Percentiles rank a stretch among this genome's conserved stretches.
Conservation (phyloP, 2,888 invertebrate genomes). For the Timema cristinae region DNA sequence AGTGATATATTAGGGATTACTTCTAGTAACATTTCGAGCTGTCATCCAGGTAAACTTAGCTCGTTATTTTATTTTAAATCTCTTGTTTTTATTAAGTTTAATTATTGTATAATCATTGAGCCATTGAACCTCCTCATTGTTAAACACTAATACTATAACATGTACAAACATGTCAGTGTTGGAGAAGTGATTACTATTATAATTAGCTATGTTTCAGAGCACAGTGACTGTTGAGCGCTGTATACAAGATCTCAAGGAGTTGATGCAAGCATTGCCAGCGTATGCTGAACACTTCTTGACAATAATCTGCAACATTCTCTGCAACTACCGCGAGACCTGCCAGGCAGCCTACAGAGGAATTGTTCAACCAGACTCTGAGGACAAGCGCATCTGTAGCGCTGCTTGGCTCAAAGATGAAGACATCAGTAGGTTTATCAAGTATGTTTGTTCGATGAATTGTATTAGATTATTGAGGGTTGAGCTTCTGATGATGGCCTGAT, state of each 20-base stretch:
- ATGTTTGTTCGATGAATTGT: slow-evolving; percentile 35
- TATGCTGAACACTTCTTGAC: slow-evolving; percentile 72
- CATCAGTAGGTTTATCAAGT: slow-evolving; percentile 87
- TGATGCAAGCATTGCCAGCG: slow-evolving; percentile 67
- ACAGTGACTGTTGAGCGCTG: slow-evolving; percentile 67
- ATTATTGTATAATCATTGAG: too few species aligned
- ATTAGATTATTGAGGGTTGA: too few species aligned
- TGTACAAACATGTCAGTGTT: too few species aligned
- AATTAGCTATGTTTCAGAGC: slow-evolving; percentile 51
- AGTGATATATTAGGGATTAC: too few species aligned
- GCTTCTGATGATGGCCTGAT: too few species aligned
- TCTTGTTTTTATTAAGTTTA: too few species aligned
- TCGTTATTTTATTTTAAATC: too few species aligned
- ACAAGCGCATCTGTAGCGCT: slow-evolving; percentile 74
- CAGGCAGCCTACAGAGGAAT: slow-evolving; percentile 69
- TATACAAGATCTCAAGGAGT: slow-evolving; percentile 60
- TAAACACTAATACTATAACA: too few species aligned
- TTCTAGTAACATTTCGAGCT: too few species aligned
- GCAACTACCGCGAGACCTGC: slow-evolving; percentile 71
- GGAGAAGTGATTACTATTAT: background rate
- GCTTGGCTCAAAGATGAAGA: slow-evolving; percentile 94
- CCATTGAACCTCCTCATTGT: too few species aligned
- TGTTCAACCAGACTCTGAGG: slow-evolving; percentile 73
- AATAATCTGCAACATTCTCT: slow-evolving; percentile 65
- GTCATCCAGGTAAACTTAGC: too few species aligned